Conservation (phyloP, 2,797 vertebrate genomes). For the Coregonus suidteri region DNA sequence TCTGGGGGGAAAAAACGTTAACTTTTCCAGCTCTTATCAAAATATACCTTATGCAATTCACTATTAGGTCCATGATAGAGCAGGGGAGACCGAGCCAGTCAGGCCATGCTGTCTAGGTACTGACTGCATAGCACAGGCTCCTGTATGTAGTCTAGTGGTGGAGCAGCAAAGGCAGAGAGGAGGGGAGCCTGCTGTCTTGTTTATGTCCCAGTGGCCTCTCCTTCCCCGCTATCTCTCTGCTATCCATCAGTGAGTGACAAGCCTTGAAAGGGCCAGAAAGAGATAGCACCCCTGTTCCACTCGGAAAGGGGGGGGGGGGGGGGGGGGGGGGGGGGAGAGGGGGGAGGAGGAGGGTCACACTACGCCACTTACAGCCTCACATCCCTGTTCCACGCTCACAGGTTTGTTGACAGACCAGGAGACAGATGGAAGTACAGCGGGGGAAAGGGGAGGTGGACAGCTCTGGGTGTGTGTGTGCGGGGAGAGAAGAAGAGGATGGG, state of each 20-base stretch:
- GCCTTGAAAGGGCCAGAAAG: slow-evolving; percentile 56
- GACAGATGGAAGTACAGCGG: slow-evolving; percentile 28
- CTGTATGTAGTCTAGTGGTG: slow-evolving; percentile 12
- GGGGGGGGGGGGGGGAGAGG: not conserved
- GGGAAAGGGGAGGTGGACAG: slow-evolving; percentile 31
- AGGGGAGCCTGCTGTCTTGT: slow-evolving; percentile 18
- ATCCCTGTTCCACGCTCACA: slow-evolving; percentile 30
- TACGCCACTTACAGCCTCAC: slow-evolving; percentile 45
- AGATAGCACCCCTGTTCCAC: slow-evolving; percentile 50
- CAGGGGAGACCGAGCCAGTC: not conserved
- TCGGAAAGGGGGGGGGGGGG: slow-evolving; percentile 23
- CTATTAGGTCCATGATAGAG: not conserved
- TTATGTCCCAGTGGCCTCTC: slow-evolving; percentile 43
- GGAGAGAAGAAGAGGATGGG: slow-evolving; percentile 11
- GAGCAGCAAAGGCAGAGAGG: slow-evolving; percentile 33
- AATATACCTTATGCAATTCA: not conserved
- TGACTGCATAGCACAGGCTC: no score
- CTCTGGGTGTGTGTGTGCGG: not conserved
- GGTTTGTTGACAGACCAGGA: slow-evolving; percentile 43
- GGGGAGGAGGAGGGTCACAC: slow-evolving; percentile 41
- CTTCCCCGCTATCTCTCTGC: slow-evolving; percentile 51
- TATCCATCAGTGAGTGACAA: slow-evolving; percentile 65
- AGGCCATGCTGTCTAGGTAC: not conserved
- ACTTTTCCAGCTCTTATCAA: not conserved
- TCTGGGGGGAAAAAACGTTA: no score